phyloP scores from a whole-genome alignment of 1,140 invertebrate genomes.

The Cryptotermes secundus region DNA sequence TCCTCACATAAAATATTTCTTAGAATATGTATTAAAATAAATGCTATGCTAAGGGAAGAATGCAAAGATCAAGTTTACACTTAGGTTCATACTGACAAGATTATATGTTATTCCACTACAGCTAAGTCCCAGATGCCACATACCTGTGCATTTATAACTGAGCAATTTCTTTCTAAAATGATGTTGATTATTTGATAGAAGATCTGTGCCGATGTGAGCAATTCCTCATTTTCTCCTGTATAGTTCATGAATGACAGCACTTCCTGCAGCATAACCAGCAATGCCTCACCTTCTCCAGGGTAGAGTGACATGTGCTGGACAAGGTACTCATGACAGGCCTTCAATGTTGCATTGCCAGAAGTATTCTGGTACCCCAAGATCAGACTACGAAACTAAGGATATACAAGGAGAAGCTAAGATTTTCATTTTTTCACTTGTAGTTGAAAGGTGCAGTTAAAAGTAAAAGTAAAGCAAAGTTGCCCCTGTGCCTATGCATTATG shows the following conservation, averaged over 20 bases:
- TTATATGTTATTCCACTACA: no score
- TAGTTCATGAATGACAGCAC: conserved; percentile 52
- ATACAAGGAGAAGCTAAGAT: not conserved
- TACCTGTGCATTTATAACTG: conserved; percentile 56
- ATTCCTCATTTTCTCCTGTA: conserved; percentile 44
- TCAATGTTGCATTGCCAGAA: conserved; percentile 40
- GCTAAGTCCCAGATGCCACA: not conserved
- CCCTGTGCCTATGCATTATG: no score
- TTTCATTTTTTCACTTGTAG: no score
- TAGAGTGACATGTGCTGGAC: not conserved
- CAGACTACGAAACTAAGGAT: conserved; percentile 58
- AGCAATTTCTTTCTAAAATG: conserved; percentile 50
- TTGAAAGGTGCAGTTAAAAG: no score
- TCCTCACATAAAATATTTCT: no score
- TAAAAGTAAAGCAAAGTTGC: no score
- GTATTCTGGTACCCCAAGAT: conserved; percentile 66
- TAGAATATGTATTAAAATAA: no score
- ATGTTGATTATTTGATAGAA: conserved; percentile 53
- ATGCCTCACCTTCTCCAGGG: conserved; percentile 56
- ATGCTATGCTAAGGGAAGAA: no score
- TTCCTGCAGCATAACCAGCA: conserved; percentile 52
- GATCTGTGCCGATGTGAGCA: conserved; percentile 47
- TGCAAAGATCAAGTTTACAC: no score
- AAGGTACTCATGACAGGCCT: conserved; percentile 6
- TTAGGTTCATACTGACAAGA: no score